Base-by-base conservation (phyloP, 2,113 vertebrate genomes). In the Butastur rufipennis region DNA sequence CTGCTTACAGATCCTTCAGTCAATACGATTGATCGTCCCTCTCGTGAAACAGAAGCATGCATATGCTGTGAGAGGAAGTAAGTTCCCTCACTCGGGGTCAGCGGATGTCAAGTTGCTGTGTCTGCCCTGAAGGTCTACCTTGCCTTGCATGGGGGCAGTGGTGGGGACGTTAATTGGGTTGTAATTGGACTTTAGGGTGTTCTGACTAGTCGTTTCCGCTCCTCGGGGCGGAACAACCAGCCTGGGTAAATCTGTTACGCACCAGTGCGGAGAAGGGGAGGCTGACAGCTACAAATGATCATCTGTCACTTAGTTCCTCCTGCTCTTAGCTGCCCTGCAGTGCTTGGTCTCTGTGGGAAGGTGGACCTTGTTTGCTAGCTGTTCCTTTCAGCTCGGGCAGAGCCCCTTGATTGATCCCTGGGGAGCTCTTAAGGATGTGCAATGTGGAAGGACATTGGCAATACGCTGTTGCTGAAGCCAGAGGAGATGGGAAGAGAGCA, bases 1-100 rank as follows among this genome's bases (percentile, higher is more conserved):
- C 34, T 32, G 45, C 50, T 45, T 58, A 6, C 43, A 11, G 19
- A 31, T 53, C 32, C 48, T 61, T 50, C 36, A 25, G 17, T 83
- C 11, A 0, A 13, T 71, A 36, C 2, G 1, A 45, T 52, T 1
- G 10, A 50, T 88, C 1, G 0, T 4, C 12, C 13, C 5, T 66
- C 36, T 59, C 0, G 1, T 29, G 11, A 61, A 79, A 55, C 32
- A 38, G 38, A 43, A 74, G 25, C 42, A 21, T 63, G 38, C 5
- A 0, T 31, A 10, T 22, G 31, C 42, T 29, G 22, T 48, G 58
- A 73, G 14, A 15, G 27, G 10, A 67, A 20, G 16, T 6, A 22
- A 58, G 58, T 65, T 70, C 50, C n/a, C 32, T 86, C 0, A 0
- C 19, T 73, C 22, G 1, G 17, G 16, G 63, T 80, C 38, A 8